Conservation (phyloP, 2,113 vertebrate genomes). For the Pygoscelis antarcticus region DNA sequence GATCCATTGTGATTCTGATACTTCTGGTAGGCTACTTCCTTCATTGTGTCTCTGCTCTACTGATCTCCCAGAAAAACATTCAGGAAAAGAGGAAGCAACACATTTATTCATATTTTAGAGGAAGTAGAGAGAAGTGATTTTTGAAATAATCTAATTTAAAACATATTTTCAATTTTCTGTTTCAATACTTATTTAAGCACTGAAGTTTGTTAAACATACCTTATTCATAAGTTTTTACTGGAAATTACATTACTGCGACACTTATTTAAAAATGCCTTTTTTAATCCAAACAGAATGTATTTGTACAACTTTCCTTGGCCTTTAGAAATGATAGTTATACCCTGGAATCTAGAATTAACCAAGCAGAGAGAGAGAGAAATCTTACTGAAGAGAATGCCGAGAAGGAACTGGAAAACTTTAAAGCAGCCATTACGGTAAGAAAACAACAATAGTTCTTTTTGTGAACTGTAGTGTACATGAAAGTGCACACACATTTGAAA, state of each 20-base stretch:
- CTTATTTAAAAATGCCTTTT: not conserved
- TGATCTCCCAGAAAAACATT: constrained; percentile 10
- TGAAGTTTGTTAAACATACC: not conserved
- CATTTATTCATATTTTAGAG: not conserved
- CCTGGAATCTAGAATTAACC: constrained; percentile 90
- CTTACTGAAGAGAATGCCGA: constrained; percentile 94
- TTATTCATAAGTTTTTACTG: not conserved
- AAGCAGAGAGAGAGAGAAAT: constrained; percentile 93
- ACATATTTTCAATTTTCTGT: not conserved
- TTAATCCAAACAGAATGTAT: constrained; percentile 87
- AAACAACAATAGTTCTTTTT: not conserved
- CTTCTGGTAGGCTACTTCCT: constrained; percentile 35
- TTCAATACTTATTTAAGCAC: not conserved
- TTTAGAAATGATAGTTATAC: constrained; percentile 99
- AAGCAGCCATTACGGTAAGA: constrained; percentile 88
- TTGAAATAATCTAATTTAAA: not conserved
- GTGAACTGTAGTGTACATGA: not conserved
- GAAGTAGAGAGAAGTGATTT: not conserved
- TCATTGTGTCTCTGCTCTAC: not conserved
- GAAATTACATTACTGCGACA: not conserved
- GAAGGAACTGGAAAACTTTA: constrained; percentile 96
- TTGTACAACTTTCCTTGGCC: constrained; percentile 96
- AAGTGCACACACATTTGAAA: not conserved
- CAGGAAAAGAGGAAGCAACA: not conserved
- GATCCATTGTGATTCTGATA: constrained; percentile 16